These are phyloP conservation scores for Protonemura montana DNA, from an alignment of 2,888 invertebrate genomes.

Conservation along the genomic window DNA sequence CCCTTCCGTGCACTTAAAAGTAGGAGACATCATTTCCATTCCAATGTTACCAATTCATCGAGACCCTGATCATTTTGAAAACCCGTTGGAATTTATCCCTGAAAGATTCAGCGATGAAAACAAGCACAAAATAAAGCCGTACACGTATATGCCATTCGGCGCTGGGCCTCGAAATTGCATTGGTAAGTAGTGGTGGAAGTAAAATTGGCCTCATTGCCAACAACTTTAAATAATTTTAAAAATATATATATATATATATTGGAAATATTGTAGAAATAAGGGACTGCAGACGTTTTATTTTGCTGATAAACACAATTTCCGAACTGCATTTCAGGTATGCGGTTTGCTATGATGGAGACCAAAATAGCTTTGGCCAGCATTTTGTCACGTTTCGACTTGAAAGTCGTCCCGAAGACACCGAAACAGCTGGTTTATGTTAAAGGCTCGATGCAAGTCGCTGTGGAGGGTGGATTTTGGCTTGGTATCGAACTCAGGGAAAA, in stretches of 20 bases:
- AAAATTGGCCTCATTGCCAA: too few species aligned
- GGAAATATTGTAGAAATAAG: too few species aligned
- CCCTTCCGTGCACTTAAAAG: not conserved
- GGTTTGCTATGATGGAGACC: constrained; percentile 3
- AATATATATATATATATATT: too few species aligned
- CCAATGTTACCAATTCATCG: not conserved
- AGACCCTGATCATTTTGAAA: not conserved
- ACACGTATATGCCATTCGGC: not conserved
- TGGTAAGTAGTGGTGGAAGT: not conserved
- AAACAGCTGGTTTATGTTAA: not conserved
- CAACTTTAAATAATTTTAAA: too few species aligned
- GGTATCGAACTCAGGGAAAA: not conserved
- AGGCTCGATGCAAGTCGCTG: not conserved
- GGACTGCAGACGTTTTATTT: too few species aligned
- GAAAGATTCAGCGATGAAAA: constrained; percentile 18
- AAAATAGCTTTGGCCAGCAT: not conserved
- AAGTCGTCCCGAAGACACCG: not conserved
- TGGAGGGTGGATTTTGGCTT: constrained; percentile 17
- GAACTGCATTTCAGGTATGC: not conserved
- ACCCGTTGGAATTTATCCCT: not conserved
- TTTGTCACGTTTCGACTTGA: not conserved
- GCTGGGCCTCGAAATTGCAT: not conserved
- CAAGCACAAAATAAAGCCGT: constrained; percentile 9
- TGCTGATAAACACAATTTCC: not conserved
- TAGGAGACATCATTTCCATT: not conserved